A percentile compares a stretch with the other conserved stretches of the same genome.
phyloP scores from a whole-genome alignment of 2,888 invertebrate genomes.

The Camptogramma bilineatum region DNA sequence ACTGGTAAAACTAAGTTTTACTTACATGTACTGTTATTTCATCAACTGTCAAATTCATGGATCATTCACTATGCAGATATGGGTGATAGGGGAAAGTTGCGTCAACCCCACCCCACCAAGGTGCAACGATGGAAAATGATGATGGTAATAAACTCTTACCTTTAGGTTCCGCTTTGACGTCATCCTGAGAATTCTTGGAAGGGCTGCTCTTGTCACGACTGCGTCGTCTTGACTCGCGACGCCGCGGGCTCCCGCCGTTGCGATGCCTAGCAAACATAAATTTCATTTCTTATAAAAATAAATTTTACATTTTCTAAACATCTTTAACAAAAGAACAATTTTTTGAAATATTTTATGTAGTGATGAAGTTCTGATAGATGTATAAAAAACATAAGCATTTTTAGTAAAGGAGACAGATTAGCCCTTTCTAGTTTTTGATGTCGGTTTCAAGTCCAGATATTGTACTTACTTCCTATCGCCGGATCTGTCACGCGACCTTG shows the following conservation, averaged over 20 bases:
- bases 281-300: not conserved
- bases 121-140: too few species aligned
- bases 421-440: too few species aligned
- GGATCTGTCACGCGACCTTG: conserved; percentile 72
- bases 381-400: too few species aligned
- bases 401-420: too few species aligned
- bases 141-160: conserved; percentile 49
- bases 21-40: not conserved
- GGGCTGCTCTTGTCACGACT: conserved; percentile 66
- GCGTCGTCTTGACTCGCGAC: conserved; percentile 62
- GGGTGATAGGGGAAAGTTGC: not conserved
- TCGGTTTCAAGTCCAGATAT: too few species aligned
- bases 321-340: too few species aligned
- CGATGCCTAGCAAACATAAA: conserved; percentile 60
- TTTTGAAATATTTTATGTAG: too few species aligned
- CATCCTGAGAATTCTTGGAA: conserved; percentile 62
- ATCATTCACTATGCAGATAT: too few species aligned
- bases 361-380: too few species aligned
- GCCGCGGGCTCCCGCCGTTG: conserved; percentile 77
- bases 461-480: conserved; percentile 74
- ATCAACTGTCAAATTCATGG: too few species aligned
- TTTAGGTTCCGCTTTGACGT: conserved; percentile 71
- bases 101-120: not conserved
- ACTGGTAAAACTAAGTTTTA: not conserved
- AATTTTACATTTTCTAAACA: too few species aligned